Percentiles rank a stretch among this genome's conserved stretches.
Evolutionary conservation across 2,888 invertebrate genomes (phyloP).

Genomic region (Yponomeuta plumbellus): DNA sequence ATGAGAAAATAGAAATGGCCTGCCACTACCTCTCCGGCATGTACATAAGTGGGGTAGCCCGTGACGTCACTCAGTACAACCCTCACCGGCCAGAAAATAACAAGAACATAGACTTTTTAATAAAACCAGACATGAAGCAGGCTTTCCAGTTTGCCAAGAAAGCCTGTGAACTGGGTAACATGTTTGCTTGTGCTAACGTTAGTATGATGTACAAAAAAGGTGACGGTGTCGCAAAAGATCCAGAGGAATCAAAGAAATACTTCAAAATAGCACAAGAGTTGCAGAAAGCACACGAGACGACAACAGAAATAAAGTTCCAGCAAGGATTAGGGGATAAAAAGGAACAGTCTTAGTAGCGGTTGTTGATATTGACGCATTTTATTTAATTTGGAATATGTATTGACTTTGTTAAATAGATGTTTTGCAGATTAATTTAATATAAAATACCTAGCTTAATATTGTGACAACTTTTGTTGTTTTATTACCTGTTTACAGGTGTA

Average conservation of each 20-base stretch:
- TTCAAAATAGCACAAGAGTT: slow-evolving; percentile 83
- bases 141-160: slow-evolving; percentile 86
- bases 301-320: slow-evolving; percentile 74
- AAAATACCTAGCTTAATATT: too few relatives aligned
- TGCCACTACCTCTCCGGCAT: slow-evolving; percentile 90
- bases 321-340: slow-evolving; percentile 63
- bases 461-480: too few relatives aligned
- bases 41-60: slow-evolving; percentile 84
- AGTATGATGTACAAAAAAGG: slow-evolving; percentile 91
- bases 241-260: slow-evolving; percentile 82
- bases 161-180: slow-evolving; percentile 89
- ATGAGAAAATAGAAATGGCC: slow-evolving; percentile 78
- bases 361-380: slow-evolving; percentile 19
- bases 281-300: slow-evolving; percentile 79
- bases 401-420: background rate
- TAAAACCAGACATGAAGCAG: slow-evolving; percentile 82
- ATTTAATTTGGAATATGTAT: background rate
- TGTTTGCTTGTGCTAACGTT: slow-evolving; percentile 93
- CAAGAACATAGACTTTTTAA: slow-evolving; percentile 67
- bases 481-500: too few relatives aligned
- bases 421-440: too few relatives aligned
- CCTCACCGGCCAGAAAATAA: slow-evolving; percentile 57
- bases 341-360: slow-evolving; percentile 19
- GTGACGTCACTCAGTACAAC: slow-evolving; percentile 64
- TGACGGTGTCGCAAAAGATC: slow-evolving; percentile 86